Evolutionary conservation across 1,140 invertebrate genomes (phyloP).

Genomic region (Brachionus asplanchnoidis): DNA sequence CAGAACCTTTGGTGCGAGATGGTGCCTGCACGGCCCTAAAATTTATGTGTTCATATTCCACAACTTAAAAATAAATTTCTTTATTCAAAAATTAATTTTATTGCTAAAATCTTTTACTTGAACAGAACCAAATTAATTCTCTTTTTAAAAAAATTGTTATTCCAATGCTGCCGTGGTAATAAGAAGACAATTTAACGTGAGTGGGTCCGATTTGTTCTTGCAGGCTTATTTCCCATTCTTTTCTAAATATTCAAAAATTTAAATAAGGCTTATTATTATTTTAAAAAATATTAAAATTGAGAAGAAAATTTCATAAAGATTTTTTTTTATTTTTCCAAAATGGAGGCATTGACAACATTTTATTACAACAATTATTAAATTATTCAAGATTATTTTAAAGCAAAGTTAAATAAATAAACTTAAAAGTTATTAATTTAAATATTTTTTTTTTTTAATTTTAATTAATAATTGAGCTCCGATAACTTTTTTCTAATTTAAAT

Average conservation of each 20-base stretch:
- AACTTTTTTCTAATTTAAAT: no score
- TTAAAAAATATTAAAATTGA: no score
- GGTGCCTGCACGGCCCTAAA: conserved; percentile 71
- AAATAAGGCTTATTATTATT: no score
- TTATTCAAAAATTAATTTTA: not conserved
- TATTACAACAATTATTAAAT: no score
- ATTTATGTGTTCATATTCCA: conserved; percentile 76
- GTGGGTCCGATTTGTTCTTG: conserved; percentile 85
- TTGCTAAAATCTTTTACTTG: conserved; percentile 49
- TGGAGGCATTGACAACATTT: no score
- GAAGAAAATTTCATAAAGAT: no score
- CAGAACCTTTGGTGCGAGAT: conserved; percentile 84
- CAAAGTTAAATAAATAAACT: no score
- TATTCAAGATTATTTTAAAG: no score
- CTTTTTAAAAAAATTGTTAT: conserved; percentile 76
- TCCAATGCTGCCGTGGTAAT: conserved; percentile 75
- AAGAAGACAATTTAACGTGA: conserved; percentile 76
- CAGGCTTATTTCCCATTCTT: conserved; percentile 81
- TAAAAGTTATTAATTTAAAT: no score
- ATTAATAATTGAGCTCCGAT: no score
- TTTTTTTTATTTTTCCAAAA: no score
- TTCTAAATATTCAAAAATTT: conserved; percentile 53
- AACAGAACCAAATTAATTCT: conserved; percentile 89
- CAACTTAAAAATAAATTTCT: conserved; percentile 58
- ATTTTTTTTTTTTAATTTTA: no score